phyloP scores from a whole-genome alignment of 1,140 invertebrate genomes.

The Dolichoris vasculosae region DNA sequence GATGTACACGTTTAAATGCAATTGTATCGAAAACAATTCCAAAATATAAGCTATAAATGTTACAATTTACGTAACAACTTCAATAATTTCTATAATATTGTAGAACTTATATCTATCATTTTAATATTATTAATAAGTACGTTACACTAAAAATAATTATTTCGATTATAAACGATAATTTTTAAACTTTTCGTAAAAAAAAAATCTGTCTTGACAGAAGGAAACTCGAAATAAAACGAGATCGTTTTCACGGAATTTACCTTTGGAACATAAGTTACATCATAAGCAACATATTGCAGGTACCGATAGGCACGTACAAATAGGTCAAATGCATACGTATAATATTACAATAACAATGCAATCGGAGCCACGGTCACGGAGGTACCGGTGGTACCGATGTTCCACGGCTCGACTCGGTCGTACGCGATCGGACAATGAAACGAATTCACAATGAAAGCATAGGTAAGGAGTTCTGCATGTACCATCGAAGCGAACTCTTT shows the following conservation, averaged over 20 bases:
- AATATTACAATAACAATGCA: neutral
- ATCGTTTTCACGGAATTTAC: neutral
- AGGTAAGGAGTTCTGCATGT: neutral
- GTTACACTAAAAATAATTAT: neutral
- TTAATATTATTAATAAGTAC: neutral
- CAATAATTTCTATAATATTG: neutral
- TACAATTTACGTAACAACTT: neutral
- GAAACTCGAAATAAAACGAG: neutral
- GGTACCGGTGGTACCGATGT: neutral
- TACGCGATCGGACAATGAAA: neutral
- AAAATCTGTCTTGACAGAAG: neutral
- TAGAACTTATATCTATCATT: neutral
- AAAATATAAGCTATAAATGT: neutral
- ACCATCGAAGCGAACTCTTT: neutral
- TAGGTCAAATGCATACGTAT: conserved; percentile 13
- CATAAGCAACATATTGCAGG: neutral
- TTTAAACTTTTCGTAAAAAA: neutral
- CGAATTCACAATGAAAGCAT: neutral
- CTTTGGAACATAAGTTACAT: neutral
- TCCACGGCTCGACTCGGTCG: neutral
- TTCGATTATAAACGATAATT: neutral
- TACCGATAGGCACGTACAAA: neutral
- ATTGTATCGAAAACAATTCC: neutral
- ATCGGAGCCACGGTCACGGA: neutral
- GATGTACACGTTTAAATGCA: too few relatives aligned